Percentiles rank a stretch among this genome's conserved stretches.
phyloP scores from a whole-genome alignment of 2,113 vertebrate species.

The Corythornis madagascariensis region DNA sequence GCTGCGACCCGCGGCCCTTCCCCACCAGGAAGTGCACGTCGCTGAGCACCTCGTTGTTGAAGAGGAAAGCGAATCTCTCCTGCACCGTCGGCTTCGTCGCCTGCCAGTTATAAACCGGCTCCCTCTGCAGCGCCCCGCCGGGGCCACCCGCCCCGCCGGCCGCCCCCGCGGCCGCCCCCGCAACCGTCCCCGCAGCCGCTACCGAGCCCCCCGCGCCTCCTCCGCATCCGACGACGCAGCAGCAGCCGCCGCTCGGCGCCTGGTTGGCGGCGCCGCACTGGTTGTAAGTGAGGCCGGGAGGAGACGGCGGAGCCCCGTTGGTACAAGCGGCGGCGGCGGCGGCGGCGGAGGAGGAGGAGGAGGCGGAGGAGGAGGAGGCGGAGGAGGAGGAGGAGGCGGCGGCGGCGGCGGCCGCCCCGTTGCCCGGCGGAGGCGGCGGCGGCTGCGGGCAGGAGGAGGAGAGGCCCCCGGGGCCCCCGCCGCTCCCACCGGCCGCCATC shows the following conservation, averaged over 20 bases:
- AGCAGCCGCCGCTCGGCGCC: conserved; percentile 73
- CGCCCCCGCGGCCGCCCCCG: conserved; percentile 47
- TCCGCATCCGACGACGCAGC: conserved; percentile 65
- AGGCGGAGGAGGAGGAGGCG: conserved; percentile 1
- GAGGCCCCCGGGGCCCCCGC: conserved; percentile 75
- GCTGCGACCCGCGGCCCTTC: conserved; percentile 91
- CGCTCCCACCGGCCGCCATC: conserved; percentile 91
- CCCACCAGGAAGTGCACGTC: conserved; percentile 97
- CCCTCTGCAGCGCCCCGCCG: conserved; percentile 79
- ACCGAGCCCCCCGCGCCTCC: conserved; percentile 41
- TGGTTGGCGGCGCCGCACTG: conserved; percentile 64
- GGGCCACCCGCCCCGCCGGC: conserved; percentile 61
- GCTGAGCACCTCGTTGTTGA: conserved; percentile 96
- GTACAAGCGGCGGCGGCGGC: conserved; percentile 24
- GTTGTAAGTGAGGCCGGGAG: conserved; percentile 53
- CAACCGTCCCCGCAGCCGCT: conserved; percentile 5
- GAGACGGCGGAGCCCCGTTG: conserved; percentile 63
- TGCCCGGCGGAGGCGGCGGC: conserved; percentile 74
- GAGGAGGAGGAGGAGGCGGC: conserved; percentile 2
- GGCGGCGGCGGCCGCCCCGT: conserved; percentile 32
- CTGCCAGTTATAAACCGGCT: conserved; percentile 95
- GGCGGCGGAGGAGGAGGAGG: not conserved
- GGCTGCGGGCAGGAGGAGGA: conserved; percentile 68
- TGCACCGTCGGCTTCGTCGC: conserved; percentile 94
- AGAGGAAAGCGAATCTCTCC: conserved; percentile 92